Evolutionary conservation across 1,140 invertebrate species (phyloP).

Genomic region (Bombus fervidus): DNA sequence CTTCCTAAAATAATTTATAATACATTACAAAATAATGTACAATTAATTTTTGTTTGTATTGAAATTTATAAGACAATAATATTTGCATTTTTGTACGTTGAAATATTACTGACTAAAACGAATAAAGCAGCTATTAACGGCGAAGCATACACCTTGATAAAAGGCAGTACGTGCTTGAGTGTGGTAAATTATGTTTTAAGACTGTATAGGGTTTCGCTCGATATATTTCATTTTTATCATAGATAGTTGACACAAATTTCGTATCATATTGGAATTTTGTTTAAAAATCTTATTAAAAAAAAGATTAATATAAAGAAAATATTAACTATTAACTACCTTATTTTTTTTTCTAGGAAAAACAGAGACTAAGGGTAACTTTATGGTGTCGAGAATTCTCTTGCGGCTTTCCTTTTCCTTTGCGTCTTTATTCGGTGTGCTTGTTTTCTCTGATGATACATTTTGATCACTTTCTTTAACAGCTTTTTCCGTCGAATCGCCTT

Average conservation of each 20-base stretch:
- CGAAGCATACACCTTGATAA: conserved; percentile 45
- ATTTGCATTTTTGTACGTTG: background rate
- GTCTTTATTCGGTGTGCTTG: conserved; percentile 79
- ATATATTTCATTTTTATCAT: background rate
- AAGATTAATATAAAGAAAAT: background rate
- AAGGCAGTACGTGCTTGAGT: conserved; percentile 59
- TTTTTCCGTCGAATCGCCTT: conserved; percentile 62
- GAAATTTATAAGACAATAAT: background rate
- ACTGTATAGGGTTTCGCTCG: conserved; percentile 34
- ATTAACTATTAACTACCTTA: conserved; percentile 63
- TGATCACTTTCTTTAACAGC: conserved; percentile 78
- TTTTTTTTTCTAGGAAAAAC: conserved; percentile 84
- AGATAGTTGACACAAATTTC: no score
- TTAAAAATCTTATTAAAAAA: background rate
- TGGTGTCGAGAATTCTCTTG: conserved; percentile 84
- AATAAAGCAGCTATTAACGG: background rate
- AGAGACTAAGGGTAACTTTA: conserved; percentile 85
- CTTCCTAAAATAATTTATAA: conserved; percentile 67
- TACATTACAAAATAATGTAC: background rate
- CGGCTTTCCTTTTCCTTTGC: conserved; percentile 78
- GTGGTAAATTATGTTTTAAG: conserved; percentile 38
- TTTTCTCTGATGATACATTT: conserved; percentile 81
- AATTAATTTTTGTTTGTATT: background rate
- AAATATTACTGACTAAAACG: no score
- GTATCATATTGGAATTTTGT: background rate